A percentile compares a stretch with the other conserved stretches of the same genome.
Evolutionary conservation across 2,888 invertebrate species (phyloP).

Genomic region (Saturnia japonica): DNA sequence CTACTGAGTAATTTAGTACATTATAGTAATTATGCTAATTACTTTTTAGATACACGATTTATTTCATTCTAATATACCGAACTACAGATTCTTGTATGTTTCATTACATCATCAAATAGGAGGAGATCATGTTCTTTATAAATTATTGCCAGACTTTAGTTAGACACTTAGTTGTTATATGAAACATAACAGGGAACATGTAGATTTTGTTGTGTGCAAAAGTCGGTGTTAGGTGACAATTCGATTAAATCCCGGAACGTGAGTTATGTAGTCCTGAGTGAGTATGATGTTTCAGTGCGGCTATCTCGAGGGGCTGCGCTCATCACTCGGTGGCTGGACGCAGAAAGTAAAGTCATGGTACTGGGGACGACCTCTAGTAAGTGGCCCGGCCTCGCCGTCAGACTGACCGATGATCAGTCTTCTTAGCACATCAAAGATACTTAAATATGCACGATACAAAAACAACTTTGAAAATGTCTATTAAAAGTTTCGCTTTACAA

Average conservation of each 20-base stretch:
- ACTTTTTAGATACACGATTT: neutral
- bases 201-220: neutral
- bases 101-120: neutral
- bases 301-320: slow-evolving; percentile 96
- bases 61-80: neutral
- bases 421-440: slow-evolving; percentile 76
- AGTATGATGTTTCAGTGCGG: slow-evolving; percentile 90
- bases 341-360: slow-evolving; percentile 98
- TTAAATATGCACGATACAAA: slow-evolving; percentile 76
- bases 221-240: slow-evolving; percentile 32
- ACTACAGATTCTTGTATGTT: neutral
- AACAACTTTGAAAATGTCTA: slow-evolving; percentile 50
- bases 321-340: slow-evolving; percentile 97
- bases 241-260: slow-evolving; percentile 40
- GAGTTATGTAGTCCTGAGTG: slow-evolving; percentile 72
- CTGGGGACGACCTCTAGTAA: slow-evolving; percentile 98
- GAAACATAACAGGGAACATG: neutral
- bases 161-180: slow-evolving; percentile 6
- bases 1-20: neutral
- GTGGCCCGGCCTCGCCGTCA: slow-evolving; percentile 81
- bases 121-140: neutral
- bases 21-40: neutral
- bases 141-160: neutral
- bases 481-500: slow-evolving; percentile 75
- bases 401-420: slow-evolving; percentile 70